Conservation (phyloP, 2,888 invertebrate genomes). For the Scaptomyza reducta region DNA sequence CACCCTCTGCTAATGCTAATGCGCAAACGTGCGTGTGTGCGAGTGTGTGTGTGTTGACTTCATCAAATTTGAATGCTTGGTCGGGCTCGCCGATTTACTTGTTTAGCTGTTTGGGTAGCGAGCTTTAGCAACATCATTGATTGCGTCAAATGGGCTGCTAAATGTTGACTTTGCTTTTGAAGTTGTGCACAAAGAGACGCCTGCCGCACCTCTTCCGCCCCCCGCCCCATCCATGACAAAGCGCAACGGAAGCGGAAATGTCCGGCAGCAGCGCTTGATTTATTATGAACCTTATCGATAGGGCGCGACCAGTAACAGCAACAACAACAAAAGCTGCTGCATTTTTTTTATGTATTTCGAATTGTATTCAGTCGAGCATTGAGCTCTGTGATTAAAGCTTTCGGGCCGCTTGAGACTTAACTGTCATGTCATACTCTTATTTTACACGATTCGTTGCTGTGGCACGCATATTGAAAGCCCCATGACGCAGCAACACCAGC, state of each 20-base stretch:
- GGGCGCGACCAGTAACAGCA: slow-evolving; percentile 42
- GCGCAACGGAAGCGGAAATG: slow-evolving; percentile 63
- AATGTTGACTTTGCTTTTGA: slow-evolving; percentile 67
- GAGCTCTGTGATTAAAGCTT: slow-evolving; percentile 27
- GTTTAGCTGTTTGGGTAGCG: slow-evolving; percentile 9
- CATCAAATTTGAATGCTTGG: slow-evolving; percentile 68
- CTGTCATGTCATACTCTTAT: slow-evolving; percentile 26
- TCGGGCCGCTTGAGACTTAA: slow-evolving; percentile 23
- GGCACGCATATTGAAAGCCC: slow-evolving; percentile 32
- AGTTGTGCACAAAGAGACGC: slow-evolving; percentile 42
- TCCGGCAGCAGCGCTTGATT: slow-evolving; percentile 57
- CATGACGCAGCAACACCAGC: slow-evolving; percentile 35
- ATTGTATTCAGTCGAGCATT: slow-evolving; percentile 33
- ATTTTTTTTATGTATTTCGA: slow-evolving; percentile 40
- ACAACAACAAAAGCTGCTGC: slow-evolving; percentile 15
- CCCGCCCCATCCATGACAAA: slow-evolving; percentile 44
- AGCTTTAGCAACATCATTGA: slow-evolving; percentile 56
- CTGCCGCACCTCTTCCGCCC: not conserved
- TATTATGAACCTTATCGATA: slow-evolving; percentile 49
- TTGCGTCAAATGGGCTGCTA: slow-evolving; percentile 73
- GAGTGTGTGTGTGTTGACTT: slow-evolving; percentile 42
- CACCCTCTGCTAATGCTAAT: slow-evolving; percentile 41
- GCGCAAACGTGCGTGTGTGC: slow-evolving; percentile 12
- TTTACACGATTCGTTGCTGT: slow-evolving; percentile 3
- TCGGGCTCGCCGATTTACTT: slow-evolving; percentile 57